Conservation (phyloP, 2,888 invertebrate genomes). For the Mesopsocus fuscifrons region DNA sequence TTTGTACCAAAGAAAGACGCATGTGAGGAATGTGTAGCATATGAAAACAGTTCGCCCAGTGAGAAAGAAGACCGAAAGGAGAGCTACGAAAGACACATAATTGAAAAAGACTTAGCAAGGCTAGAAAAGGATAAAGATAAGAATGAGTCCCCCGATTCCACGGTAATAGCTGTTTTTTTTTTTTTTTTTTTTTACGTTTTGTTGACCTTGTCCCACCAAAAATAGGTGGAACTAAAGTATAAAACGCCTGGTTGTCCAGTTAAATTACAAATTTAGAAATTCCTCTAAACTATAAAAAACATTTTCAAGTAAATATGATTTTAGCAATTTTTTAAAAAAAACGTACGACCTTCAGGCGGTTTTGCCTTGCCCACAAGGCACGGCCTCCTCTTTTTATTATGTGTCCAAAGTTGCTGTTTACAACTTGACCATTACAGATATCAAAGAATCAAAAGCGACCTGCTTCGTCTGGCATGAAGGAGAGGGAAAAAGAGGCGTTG, state of each 20-base stretch:
- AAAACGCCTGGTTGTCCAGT: no score
- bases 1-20: background rate
- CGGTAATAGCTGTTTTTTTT: no score
- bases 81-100: background rate
- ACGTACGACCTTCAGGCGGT: background rate
- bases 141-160: no score
- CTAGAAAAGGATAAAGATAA: background rate
- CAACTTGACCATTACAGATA: background rate
- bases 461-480: background rate
- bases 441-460: background rate
- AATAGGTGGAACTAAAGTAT: no score
- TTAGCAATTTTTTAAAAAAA: no score
- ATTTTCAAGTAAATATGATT: no score
- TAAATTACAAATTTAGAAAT: no score
- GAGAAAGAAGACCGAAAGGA: background rate
- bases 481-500: background rate
- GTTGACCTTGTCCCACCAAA: no score
- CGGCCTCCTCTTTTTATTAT: background rate
- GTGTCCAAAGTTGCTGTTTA: background rate
- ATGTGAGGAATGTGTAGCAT: background rate
- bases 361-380: background rate
- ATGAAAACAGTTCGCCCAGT: background rate
- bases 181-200: no score
- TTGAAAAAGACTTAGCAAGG: background rate
- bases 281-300: no score